A percentile compares a stretch with the other conserved stretches of the same genome.
Conservation (phyloP, 2,888 invertebrate genomes). For the Ichneumoninae sp. region DNA sequence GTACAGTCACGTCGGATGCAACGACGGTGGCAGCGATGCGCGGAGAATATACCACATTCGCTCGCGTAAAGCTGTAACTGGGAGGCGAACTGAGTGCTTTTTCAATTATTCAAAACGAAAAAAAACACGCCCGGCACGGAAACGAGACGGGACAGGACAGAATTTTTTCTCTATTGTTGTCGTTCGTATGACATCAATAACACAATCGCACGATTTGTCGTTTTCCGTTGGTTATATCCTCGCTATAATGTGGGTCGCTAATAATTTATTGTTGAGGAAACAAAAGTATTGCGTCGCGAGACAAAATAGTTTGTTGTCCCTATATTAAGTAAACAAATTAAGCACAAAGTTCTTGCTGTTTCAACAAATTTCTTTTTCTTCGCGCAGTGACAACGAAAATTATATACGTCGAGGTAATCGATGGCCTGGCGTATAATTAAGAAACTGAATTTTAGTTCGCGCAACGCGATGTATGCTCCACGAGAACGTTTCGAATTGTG, state of each 20-base stretch:
- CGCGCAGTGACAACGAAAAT: conserved; percentile 48
- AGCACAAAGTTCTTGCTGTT: no score
- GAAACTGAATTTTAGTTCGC: conserved; percentile 1
- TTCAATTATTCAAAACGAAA: conserved; percentile 3
- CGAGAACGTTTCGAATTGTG: conserved; percentile 3
- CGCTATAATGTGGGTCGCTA: no score
- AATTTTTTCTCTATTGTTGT: not conserved
- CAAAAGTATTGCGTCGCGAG: no score
- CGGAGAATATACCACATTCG: not conserved
- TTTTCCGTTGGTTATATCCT: not conserved
- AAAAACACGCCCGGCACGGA: not conserved
- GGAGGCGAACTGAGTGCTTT: conserved; percentile 6
- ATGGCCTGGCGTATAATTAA: not conserved
- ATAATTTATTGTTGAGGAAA: no score
- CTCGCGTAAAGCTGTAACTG: not conserved
- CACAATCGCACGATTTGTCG: not conserved
- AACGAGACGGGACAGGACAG: not conserved
- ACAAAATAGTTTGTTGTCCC: no score
- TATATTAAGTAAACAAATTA: no score
- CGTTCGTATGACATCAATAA: not conserved
- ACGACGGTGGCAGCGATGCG: not conserved
- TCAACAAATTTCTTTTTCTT: not conserved
- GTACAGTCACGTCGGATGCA: conserved; percentile 2
- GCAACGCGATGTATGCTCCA: not conserved
- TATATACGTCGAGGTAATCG: conserved; percentile 49